Percentiles rank a stretch among this genome's conserved stretches.
Conservation (phyloP, 2,888 invertebrate genomes). For the Megamerina dolium region DNA sequence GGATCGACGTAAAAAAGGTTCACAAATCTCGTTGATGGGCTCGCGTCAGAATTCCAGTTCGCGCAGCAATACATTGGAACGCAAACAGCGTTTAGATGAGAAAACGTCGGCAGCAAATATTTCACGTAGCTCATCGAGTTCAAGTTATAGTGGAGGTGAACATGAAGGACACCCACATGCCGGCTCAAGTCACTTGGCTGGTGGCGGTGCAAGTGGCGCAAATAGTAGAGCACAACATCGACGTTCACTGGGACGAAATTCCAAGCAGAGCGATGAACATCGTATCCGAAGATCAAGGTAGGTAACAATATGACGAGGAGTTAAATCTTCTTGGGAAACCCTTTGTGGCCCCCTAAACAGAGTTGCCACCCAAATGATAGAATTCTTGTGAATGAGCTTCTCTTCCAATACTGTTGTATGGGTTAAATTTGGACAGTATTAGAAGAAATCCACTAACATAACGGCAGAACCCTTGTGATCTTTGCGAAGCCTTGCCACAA, state of each 20-base stretch:
- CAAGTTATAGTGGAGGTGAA: constrained; percentile 47
- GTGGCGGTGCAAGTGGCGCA: constrained; percentile 6
- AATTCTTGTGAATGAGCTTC: no score
- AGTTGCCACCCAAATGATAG: no score
- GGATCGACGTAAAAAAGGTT: constrained; percentile 44
- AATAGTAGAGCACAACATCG: constrained; percentile 26
- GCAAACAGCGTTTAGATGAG: constrained; percentile 42
- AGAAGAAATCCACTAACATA: no score
- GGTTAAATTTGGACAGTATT: no score
- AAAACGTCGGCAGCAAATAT: constrained; percentile 38
- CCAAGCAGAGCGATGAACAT: constrained; percentile 45
- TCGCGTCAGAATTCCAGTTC: constrained; percentile 46
- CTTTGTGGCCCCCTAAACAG: no score
- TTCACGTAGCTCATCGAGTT: constrained; percentile 48
- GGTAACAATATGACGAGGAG: constrained; percentile 13
- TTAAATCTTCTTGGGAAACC: no score
- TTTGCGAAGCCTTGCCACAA: no score
- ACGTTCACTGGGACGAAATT: constrained; percentile 35
- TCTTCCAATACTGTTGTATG: no score
- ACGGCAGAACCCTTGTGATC: no score
- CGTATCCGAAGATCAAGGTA: constrained; percentile 48
- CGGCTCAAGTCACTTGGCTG: constrained; percentile 16
- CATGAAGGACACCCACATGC: constrained; percentile 23
- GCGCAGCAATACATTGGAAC: constrained; percentile 46
- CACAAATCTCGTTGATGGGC: constrained; percentile 38